phyloP scores from a whole-genome alignment of 1,140 invertebrate genomes.

The Schmidtea mediterranea region DNA sequence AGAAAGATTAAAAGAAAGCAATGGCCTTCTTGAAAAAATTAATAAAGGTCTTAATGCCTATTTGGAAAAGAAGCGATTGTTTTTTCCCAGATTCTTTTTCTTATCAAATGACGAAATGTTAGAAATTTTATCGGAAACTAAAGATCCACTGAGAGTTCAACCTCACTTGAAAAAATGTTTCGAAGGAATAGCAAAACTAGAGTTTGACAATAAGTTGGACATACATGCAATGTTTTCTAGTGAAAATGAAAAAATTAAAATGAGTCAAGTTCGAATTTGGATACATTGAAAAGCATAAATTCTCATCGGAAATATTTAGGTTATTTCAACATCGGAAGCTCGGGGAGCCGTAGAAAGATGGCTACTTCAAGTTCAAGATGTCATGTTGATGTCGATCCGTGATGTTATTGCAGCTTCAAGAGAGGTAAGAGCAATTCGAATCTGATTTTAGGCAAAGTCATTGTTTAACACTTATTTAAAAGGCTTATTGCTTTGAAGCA shows the following conservation, averaged over 20 bases:
- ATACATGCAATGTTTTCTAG: conserved; percentile 26
- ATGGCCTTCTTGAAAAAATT: conserved; percentile 24
- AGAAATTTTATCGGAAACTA: conserved; percentile 29
- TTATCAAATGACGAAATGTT: conserved; percentile 29
- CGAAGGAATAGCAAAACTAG: conserved; percentile 26
- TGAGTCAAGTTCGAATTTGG: conserved; percentile 10
- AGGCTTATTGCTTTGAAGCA: conserved; percentile 13
- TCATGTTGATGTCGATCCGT: conserved; percentile 23
- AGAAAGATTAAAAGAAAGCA: conserved; percentile 24
- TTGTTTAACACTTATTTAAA: no score
- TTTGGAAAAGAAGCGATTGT: conserved; percentile 28
- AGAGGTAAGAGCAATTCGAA: not conserved
- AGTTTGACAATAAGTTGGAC: conserved; percentile 24
- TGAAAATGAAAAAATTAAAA: conserved; percentile 23
- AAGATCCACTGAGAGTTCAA: conserved; percentile 26
- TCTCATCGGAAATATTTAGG: not conserved
- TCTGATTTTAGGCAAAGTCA: no score
- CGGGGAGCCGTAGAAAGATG: conserved; percentile 28
- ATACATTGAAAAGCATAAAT: not conserved
- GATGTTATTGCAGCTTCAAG: conserved; percentile 20
- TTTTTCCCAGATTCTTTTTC: conserved; percentile 29
- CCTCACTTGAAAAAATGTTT: conserved; percentile 29
- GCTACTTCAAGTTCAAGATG: conserved; percentile 26
- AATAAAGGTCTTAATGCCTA: conserved; percentile 28
- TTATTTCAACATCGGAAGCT: conserved; percentile 22